Evolutionary conservation across 2,113 vertebrate species (phyloP), one percentile per base, ranked within the genome.

Genomic region (Cyprinodon brontotheroides): DNA sequence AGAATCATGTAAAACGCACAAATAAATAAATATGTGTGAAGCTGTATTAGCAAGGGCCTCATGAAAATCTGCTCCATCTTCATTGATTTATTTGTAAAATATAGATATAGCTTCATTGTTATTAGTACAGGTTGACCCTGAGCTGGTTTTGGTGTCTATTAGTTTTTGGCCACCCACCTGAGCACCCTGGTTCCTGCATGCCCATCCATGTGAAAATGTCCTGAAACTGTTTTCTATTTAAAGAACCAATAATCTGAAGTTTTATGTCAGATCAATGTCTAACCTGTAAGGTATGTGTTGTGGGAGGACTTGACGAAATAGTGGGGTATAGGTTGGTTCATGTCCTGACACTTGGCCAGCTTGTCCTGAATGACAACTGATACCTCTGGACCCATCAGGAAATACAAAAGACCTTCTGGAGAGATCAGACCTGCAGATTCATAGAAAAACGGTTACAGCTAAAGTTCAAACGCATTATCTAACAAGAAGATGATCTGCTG

Each of bases 221-320:
- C 29, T 29, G 29, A 29, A 29, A 29, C 29, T 29, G 29, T 29
- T 29, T 29, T 29, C 29, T 29, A 29, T 29, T 29, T 29, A 29
- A 29, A 13, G 36, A 14, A 8, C 8, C 15, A 41, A 1, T 0
- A 5, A 64, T 60, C 40, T 39, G 1, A 2, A 2, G 36, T 61
- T 1, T 43, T 14, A 15, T 67, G 41, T 15, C 2, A 57, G 48
- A 50, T 57, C 4, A 2, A 4, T 37, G 7, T 39, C 47, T 38
- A 45, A 94, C 97, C 98, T 93, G 98, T 99, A 72, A 99, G 93
- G 70, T 99, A 99, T 0, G 98, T 99, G 93, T 99, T 99, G 91
- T 99, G 98, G 4, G 98, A 99, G 1, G 98, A 99, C 59, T 98
- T 99, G 93, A 99, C 93, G 83, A 96, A 98, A 92, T 98, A 99